Base-by-base conservation (phyloP, 2,113 vertebrate genomes). In the Suricata suricatta region DNA sequence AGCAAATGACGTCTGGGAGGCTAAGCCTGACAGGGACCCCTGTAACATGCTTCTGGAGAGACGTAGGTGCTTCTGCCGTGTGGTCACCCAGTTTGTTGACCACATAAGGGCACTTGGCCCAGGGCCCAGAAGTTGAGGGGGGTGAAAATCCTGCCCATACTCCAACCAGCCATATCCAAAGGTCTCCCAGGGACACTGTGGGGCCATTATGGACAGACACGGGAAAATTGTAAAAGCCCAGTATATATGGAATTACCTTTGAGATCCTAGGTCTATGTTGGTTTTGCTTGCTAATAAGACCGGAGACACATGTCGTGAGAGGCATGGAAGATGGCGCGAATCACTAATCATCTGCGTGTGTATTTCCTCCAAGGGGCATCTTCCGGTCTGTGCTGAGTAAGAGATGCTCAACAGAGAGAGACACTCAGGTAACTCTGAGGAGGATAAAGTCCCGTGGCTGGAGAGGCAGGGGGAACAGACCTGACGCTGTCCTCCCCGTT, bases 351-450 rank as follows among this genome's bases (percentile, higher is more conserved):
- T 80, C 21, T 15, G 17, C 44, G 2, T 50, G 8, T 66, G 10
- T 93, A 27, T 95, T 95, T 92, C 13, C 44, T 68, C 31, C 81
- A 44, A 95, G 94, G 89, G 66, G 41, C 50, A 64, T 66, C 35
- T 74, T 69, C 1, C 6, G 1, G 27, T 31, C 15, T 33, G 19
- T 64, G 54, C 15, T 41, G 29, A 3, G 16, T 54, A 19, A 54
- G 4, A 95, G 17, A 31, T 2, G 15, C 17, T 14, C 76, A 7
- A 0, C 8, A 0, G 76, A 69, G 9, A 19, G 0, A 6, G 12
- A 93, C 4, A 47, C 44, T 47, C 8, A 97, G 96, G 97, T 96
- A 93, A 68, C n/a, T 41, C 2, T 38, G 89, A 83, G 77, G 47
- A 82, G 25, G 35, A 60, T 60, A 4, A 31, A 16, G 79, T 57